A percentile compares a stretch with the other conserved stretches of the same genome.
These are phyloP conservation scores for Brachyalestes nurse DNA, from an alignment of 2,797 vertebrate species.

Conservation along the genomic window DNA sequence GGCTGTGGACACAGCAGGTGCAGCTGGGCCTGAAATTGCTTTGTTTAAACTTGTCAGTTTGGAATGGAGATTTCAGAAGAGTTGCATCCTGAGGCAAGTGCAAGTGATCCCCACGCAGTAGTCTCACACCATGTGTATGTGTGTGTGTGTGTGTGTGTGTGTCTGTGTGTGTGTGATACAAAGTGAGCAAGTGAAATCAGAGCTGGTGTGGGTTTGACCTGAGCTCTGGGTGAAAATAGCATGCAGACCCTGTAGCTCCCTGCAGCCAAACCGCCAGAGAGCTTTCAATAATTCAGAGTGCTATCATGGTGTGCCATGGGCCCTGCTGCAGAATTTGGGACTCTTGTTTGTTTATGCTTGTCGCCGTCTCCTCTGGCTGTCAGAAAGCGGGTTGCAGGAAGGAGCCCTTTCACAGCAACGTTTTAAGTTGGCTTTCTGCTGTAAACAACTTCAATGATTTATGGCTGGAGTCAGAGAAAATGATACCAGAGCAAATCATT, in stretches of 20 bases:
- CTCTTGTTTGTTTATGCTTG: conserved; percentile 51
- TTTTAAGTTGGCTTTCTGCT: conserved; percentile 46
- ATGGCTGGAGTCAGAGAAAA: conserved; percentile 45
- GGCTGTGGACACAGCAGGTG: conserved; percentile 73
- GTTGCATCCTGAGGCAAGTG: conserved; percentile 63
- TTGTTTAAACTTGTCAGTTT: conserved; percentile 81
- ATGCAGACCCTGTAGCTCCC: conserved; percentile 28
- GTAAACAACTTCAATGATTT: conserved; percentile 55
- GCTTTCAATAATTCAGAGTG: conserved; percentile 55
- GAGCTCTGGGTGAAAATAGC: conserved; percentile 50
- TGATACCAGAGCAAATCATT: conserved; percentile 43
- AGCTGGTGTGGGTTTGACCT: conserved; percentile 46
- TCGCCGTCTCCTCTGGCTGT: conserved; percentile 35
- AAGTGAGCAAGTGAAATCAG: conserved; percentile 36
- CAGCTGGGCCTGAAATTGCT: conserved; percentile 78
- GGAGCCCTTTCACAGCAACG: conserved; percentile 26
- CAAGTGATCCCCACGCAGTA: conserved; percentile 38
- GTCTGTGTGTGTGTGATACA: conserved; percentile 10
- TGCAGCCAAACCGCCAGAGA: conserved; percentile 41
- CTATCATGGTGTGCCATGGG: conserved; percentile 40
- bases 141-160: conserved; percentile 24
- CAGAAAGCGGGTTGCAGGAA: conserved; percentile 35
- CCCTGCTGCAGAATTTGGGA: conserved; percentile 35
- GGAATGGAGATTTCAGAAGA: conserved; percentile 71
- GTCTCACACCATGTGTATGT: conserved; percentile 8